Evolutionary conservation across 2,797 vertebrate genomes (phyloP).

Genomic region (Hemitrygon akajei): DNA sequence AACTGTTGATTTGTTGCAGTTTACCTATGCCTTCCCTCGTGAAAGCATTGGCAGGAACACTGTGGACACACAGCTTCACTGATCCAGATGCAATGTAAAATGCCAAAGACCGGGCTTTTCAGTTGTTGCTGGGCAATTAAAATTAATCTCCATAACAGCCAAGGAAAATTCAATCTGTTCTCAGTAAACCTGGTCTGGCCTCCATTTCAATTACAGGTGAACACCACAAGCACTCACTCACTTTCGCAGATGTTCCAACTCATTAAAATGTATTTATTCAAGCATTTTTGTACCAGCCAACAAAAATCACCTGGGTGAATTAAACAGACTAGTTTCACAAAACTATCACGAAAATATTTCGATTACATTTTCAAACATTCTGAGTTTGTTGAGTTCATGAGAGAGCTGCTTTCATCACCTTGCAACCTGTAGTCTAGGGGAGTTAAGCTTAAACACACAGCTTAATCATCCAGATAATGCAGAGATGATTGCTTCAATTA

Average conservation of each 20-base stretch:
- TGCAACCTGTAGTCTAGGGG: neutral
- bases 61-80: neutral
- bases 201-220: neutral
- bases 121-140: neutral
- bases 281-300: too few species aligned
- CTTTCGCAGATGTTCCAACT: neutral
- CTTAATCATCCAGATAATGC: conserved; percentile 1
- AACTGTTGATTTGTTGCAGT: neutral
- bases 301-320: neutral
- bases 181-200: neutral
- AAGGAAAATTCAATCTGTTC: neutral
- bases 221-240: neutral
- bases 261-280: conserved; percentile 15
- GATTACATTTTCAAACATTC: neutral
- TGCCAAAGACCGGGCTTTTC: neutral
- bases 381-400: neutral
- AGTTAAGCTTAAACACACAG: neutral
- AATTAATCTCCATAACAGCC: neutral
- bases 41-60: neutral
- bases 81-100: neutral
- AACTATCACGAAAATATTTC: neutral
- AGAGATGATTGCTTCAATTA: neutral
- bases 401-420: neutral
- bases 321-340: neutral
- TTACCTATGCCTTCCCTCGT: neutral